phyloP scores from a whole-genome alignment of 2,888 invertebrate genomes.

The Diloba caeruleocephala region DNA sequence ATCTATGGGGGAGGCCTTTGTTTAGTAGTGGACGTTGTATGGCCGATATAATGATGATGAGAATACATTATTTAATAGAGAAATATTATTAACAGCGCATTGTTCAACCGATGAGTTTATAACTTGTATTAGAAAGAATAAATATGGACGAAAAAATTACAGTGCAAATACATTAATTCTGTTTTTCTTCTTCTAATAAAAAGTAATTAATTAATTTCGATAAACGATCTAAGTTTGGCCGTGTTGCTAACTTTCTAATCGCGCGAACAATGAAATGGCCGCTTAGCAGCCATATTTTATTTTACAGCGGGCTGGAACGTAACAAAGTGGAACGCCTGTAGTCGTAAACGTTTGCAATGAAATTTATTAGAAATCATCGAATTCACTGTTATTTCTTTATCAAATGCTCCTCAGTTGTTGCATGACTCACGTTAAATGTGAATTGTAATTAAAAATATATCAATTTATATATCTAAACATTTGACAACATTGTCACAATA shows the following conservation, averaged over 20 bases:
- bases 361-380: conserved; percentile 51
- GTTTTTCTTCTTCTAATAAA: background rate
- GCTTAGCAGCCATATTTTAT: conserved; percentile 46
- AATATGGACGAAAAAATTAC: background rate
- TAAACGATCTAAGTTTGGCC: conserved; percentile 50
- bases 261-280: conserved; percentile 60
- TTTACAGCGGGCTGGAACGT: conserved; percentile 34
- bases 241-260: conserved; percentile 60
- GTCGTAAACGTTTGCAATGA: conserved; percentile 45
- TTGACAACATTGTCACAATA: background rate
- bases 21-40: no score
- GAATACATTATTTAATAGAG: no score
- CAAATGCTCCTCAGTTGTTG: conserved; percentile 25
- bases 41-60: no score
- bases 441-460: conserved; percentile 17
- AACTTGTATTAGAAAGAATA: background rate
- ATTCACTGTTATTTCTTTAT: conserved; percentile 41
- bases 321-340: conserved; percentile 47
- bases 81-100: background rate
- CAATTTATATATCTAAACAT: conserved; percentile 7
- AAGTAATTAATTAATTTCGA: conserved; percentile 44
- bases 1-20: no score
- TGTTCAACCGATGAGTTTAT: background rate
- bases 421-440: conserved; percentile 19
- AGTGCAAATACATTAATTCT: background rate